phyloP scores from a whole-genome alignment of 2,888 invertebrate genomes.

The Dryobotodes eremita region DNA sequence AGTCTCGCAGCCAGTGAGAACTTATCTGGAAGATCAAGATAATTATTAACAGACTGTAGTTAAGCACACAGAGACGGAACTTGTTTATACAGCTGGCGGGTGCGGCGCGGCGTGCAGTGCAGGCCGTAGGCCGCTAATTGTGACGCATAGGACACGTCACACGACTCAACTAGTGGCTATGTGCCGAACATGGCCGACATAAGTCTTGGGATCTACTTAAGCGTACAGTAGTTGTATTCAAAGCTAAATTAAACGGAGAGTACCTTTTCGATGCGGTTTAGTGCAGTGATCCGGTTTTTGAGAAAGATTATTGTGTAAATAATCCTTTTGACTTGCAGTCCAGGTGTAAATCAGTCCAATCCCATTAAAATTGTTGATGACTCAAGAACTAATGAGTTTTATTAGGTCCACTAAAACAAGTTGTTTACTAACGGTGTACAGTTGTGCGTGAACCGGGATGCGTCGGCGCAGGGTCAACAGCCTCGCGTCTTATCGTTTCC shows the following conservation, averaged over 20 bases:
- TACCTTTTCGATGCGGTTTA: neutral
- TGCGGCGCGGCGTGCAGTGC: neutral
- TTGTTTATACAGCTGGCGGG: conserved; percentile 52
- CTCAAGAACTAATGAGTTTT: neutral
- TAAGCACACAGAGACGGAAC: conserved; percentile 16
- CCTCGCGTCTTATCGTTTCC: conserved; percentile 37
- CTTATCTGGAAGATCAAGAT: conserved; percentile 18
- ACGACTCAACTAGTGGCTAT: neutral
- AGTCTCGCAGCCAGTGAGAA: neutral
- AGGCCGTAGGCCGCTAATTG: conserved; percentile 31
- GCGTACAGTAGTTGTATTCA: neutral
- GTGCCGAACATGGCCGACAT: conserved; percentile 33
- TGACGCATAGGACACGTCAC: neutral
- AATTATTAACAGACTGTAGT: neutral
- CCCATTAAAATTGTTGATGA: neutral
- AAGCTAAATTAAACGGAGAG: neutral
- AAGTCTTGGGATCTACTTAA: neutral
- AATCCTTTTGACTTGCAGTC: neutral
- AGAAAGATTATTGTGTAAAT: neutral
- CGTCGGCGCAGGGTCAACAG: conserved; percentile 39
- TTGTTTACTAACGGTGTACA: conserved; percentile 11
- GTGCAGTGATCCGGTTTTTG: neutral
- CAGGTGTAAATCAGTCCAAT: neutral
- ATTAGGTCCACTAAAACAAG: neutral
- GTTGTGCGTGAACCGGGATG: conserved; percentile 4